Evolutionary conservation across 2,113 vertebrate genomes (phyloP).

Genomic region (Dromas ardeola): DNA sequence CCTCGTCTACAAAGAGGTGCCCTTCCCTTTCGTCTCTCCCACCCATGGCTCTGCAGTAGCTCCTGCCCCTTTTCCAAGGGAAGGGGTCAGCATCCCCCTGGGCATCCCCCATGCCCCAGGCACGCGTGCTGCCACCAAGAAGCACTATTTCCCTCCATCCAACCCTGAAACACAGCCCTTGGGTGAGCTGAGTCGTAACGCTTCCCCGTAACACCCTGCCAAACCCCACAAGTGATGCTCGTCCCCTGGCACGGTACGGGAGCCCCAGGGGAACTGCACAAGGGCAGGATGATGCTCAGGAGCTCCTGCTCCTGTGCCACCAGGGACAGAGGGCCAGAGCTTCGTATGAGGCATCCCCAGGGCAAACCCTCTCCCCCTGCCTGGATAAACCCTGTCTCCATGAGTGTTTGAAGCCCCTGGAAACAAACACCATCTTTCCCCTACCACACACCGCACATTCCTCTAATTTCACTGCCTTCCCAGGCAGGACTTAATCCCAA

Average conservation of each 20-base stretch:
- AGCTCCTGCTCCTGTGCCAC: neutral
- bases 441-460: neutral
- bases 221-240: neutral
- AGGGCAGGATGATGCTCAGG: neutral
- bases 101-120: neutral
- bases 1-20: neutral
- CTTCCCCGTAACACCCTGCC: neutral
- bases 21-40: neutral
- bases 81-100: neutral
- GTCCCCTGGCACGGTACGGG: neutral
- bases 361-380: neutral
- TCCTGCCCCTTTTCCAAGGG: neutral
- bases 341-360: neutral
- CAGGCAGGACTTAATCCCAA: neutral
- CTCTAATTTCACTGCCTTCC: neutral
- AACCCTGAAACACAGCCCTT: neutral
- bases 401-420: accelerated
- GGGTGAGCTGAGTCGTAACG: neutral
- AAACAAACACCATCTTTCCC: neutral
- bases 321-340: neutral
- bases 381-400: neutral
- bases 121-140: neutral
- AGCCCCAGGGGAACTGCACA: neutral
- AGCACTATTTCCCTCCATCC: neutral
- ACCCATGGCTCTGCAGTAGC: neutral